Percentiles rank a stretch among this genome's conserved stretches.
Conservation (phyloP, 2,797 vertebrate species). For the Pitangus sulphuratus region DNA sequence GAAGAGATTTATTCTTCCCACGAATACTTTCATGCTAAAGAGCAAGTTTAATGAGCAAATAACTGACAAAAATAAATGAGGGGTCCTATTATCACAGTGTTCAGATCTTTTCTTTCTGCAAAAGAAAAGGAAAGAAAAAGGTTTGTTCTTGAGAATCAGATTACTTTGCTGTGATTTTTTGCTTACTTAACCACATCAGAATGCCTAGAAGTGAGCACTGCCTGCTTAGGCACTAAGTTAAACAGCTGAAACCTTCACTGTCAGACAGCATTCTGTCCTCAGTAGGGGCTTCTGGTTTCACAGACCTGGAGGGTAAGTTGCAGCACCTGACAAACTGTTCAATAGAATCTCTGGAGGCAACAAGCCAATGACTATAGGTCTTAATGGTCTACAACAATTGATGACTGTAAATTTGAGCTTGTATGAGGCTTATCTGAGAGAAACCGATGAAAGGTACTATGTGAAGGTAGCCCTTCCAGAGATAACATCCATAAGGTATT, state of each 20-base stretch:
- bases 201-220: slow-evolving; percentile 4
- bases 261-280: neutral
- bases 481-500: neutral
- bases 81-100: neutral
- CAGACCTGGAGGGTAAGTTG: slow-evolving; percentile 2
- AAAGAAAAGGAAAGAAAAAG: neutral
- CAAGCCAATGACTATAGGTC: slow-evolving; percentile 30
- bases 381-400: slow-evolving; percentile 30
- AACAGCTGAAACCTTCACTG: slow-evolving; percentile 8
- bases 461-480: neutral
- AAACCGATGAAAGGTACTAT: neutral
- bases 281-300: neutral
- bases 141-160: neutral
- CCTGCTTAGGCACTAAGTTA: slow-evolving; percentile 10
- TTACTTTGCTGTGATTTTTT: slow-evolving; percentile 14
- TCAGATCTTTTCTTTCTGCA: neutral
- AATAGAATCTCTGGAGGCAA: slow-evolving; percentile 12
- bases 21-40: neutral
- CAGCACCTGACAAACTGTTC: slow-evolving; percentile 23
- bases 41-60: neutral
- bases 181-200: slow-evolving; percentile 29
- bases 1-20: neutral
- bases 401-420: slow-evolving; percentile 12
- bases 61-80: neutral
- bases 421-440: neutral